Evolutionary conservation across 2,888 invertebrate genomes (phyloP).

Genomic region (Drosophila flavopinicola): DNA sequence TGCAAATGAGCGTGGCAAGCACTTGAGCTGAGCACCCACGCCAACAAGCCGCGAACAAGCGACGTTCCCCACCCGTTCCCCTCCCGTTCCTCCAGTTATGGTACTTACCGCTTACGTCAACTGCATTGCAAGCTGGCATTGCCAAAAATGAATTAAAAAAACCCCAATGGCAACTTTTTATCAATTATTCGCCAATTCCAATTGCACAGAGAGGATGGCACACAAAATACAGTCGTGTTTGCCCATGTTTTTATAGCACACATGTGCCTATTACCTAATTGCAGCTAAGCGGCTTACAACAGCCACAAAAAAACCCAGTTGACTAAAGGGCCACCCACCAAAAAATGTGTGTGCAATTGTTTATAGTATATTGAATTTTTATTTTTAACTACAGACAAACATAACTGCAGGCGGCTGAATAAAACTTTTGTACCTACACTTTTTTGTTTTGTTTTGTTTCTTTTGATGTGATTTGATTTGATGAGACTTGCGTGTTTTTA

Average conservation of each 20-base stretch:
- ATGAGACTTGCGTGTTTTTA: constrained; percentile 56
- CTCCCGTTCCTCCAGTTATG: background rate
- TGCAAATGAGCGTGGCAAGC: constrained; percentile 40
- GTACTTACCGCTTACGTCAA: constrained; percentile 53
- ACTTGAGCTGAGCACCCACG: constrained; percentile 42
- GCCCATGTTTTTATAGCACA: constrained; percentile 26
- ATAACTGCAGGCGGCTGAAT: constrained; percentile 4
- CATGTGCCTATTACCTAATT: constrained; percentile 40
- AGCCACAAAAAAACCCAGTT: constrained; percentile 19
- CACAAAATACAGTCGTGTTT: constrained; percentile 11
- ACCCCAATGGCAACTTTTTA: constrained; percentile 26
- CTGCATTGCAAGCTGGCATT: constrained; percentile 36
- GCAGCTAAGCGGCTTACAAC: constrained; percentile 38
- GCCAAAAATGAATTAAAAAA: constrained; percentile 10
- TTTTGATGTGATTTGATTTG: too few species aligned
- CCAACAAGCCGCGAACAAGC: background rate
- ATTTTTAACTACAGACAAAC: background rate
- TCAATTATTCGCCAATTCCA: constrained; percentile 62
- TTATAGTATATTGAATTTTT: constrained; percentile 5
- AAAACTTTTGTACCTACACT: constrained; percentile 24
- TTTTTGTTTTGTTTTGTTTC: constrained; percentile 26
- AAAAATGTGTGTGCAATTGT: constrained; percentile 12
- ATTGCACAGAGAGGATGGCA: constrained; percentile 34
- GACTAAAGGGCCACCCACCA: constrained; percentile 53
- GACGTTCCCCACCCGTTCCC: too few species aligned